Percentiles rank a stretch among this genome's conserved stretches.
Evolutionary conservation across 2,113 vertebrate genomes (phyloP).

Genomic region (Bujurquina vittata): DNA sequence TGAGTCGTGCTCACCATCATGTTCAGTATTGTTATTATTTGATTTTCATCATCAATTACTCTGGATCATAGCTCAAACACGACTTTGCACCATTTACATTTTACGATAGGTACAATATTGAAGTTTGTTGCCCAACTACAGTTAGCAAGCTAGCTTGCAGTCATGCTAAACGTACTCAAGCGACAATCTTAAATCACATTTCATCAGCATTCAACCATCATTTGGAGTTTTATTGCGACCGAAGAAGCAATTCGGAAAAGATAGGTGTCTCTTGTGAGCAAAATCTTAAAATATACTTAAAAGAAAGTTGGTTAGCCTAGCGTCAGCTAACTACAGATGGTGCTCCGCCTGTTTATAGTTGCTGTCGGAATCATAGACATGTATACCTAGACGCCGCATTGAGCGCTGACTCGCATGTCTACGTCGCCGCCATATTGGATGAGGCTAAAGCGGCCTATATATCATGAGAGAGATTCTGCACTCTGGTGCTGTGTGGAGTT

Average conservation of each 20-base stretch:
- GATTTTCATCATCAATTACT: background rate
- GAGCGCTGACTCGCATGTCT: too few relatives aligned
- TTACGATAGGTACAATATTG: background rate
- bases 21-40: accelerated
- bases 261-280: background rate
- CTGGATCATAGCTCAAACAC: background rate
- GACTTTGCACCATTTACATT: background rate
- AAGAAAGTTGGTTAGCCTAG: constrained; percentile 27
- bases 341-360: constrained; percentile 51
- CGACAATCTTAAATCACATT: constrained; percentile 1
- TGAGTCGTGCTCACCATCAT: background rate
- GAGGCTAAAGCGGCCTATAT: too few relatives aligned
- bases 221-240: background rate
- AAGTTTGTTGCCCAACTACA: constrained; percentile 2
- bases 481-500: too few relatives aligned
- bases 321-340: background rate
- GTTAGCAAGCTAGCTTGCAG: constrained; percentile 37
- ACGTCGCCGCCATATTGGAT: too few relatives aligned
- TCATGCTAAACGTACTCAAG: background rate
- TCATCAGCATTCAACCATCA: background rate
- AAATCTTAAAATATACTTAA: constrained; percentile 30
- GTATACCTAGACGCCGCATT: too few relatives aligned
- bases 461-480: too few relatives aligned
- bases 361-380: too few relatives aligned
- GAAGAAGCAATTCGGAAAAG: background rate